Conservation (phyloP, 1,140 invertebrate species). For the Parasteatoda tepidariorum region DNA sequence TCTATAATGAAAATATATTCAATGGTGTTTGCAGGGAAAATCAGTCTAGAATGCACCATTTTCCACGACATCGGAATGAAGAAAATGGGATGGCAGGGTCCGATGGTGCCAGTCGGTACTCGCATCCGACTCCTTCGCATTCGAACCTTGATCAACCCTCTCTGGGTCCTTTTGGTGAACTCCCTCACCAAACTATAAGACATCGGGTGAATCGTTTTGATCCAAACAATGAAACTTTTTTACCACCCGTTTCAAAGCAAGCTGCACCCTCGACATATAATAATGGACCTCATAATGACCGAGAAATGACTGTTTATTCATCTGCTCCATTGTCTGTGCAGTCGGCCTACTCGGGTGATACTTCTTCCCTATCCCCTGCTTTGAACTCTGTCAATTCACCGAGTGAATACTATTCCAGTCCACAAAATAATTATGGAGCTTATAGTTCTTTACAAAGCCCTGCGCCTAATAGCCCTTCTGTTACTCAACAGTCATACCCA, state of each 20-base stretch:
- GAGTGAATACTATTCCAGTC: constrained; percentile 43
- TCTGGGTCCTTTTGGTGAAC: constrained; percentile 56
- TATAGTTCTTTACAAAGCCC: constrained; percentile 45
- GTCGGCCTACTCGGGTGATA: constrained; percentile 47
- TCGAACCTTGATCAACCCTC: neutral
- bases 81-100: neutral
- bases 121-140: constrained; percentile 17
- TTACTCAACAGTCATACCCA: constrained; percentile 18
- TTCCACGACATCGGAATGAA: constrained; percentile 9
- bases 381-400: constrained; percentile 31
- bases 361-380: constrained; percentile 28
- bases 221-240: constrained; percentile 14
- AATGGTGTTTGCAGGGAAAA: constrained; percentile 28
- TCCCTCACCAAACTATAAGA: constrained; percentile 61
- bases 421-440: constrained; percentile 46
- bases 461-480: constrained; percentile 34
- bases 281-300: constrained; percentile 37
- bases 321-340: constrained; percentile 38
- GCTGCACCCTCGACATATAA: constrained; percentile 2
- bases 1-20: neutral
- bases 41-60: neutral
- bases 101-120: neutral
- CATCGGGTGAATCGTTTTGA: constrained; percentile 1
- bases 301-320: constrained; percentile 13
- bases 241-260: neutral